Base-by-base conservation (phyloP, 2,797 vertebrate species). In the Acrossocheilus wenchowensis region DNA sequence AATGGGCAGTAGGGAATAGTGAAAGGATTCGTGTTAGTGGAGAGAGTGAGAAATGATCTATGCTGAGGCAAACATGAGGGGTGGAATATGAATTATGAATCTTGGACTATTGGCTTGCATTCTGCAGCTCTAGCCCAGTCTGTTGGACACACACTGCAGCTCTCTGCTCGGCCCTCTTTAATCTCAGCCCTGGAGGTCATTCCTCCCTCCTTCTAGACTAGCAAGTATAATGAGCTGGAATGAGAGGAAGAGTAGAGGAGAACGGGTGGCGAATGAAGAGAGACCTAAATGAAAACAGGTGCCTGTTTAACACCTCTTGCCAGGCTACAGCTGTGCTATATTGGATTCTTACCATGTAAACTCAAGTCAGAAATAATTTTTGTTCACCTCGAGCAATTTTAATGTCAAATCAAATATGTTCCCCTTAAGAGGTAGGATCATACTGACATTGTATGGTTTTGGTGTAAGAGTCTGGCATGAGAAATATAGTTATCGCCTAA, bases 341-440 rank as follows among this genome's bases (percentile, higher is more conserved):
- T 96, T 95, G 93, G 93, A 95, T 95, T 92, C 88, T 91, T 91
- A 87, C 62, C 26, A 81, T 81, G 62, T 86, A 66, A 84, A 54
- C 57, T 78, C 82, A 75, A 77, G 66, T 91, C 86, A 85, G 89
- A 93, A 90, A 90, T 90, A 90, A 91, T 94, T 94, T 93, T 90
- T 92, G 90, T 90, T 92, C 93, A 95, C 93, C 95, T 93, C 92
- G 89, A 92, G 93, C 93, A 92, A 89, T 91, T 91, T 90, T 92
- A 95, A 93, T 93, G 92, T 96, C 93, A 93, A 94, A 94, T 91
- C 88, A 92, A 94, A 95, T 94, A 91, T 90, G 88, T 92, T 92
- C 45, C 68, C 43, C 60, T 6, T 68, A 52, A 84, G 43, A 41
- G 73, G 23, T 6, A 66, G 73, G 73, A 12, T 68, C 10, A 48